Conservation (phyloP, 2,797 vertebrate species). For the Falco peregrinus region DNA sequence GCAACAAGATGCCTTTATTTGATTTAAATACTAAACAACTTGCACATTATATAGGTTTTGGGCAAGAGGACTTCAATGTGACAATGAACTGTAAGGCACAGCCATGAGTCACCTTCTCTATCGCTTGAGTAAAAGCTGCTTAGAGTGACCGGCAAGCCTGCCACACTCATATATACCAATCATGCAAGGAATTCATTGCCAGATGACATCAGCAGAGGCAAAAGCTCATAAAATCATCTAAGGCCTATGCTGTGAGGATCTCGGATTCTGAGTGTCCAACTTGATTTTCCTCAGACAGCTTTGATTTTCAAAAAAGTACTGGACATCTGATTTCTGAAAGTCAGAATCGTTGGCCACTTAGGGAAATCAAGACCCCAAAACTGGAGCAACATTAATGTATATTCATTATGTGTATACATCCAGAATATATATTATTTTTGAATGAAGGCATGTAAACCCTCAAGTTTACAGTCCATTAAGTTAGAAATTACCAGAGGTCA, state of each 20-base stretch:
- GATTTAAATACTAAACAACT: not conserved
- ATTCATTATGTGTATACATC: not conserved
- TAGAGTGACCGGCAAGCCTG: not conserved
- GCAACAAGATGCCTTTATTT: not conserved
- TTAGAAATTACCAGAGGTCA: constrained; percentile 14
- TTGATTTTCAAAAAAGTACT: not conserved
- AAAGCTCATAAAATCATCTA: not conserved
- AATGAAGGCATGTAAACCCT: not conserved
- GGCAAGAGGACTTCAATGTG: not conserved
- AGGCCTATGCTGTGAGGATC: not conserved
- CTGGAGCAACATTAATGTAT: not conserved
- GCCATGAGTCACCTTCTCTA: not conserved
- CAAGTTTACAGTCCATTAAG: constrained; percentile 15
- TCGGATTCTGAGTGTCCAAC: not conserved
- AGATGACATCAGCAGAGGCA: not conserved
- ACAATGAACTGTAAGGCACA: not conserved
- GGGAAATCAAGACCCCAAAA: not conserved
- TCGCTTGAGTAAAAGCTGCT: not conserved
- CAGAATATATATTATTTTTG: not conserved
- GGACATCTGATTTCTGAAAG: not conserved
- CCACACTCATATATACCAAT: not conserved
- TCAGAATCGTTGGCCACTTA: not conserved
- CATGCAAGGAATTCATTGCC: not conserved
- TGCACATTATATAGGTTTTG: not conserved
- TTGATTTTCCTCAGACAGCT: not conserved